Base-by-base conservation (phyloP, 2,113 vertebrate species). In the Phaethon lepturus region DNA sequence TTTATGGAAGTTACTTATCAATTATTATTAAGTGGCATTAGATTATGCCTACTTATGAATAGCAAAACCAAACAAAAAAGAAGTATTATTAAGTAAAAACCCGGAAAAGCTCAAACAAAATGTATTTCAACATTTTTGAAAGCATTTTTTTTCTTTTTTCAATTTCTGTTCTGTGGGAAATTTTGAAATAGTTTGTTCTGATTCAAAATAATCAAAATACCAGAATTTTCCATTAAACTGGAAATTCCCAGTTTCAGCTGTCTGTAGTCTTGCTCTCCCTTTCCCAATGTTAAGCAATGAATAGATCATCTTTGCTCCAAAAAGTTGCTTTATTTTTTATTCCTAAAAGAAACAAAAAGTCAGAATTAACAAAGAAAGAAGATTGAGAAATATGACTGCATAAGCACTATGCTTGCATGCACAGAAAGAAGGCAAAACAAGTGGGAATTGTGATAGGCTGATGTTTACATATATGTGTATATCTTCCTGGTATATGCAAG, bases 181-280 rank as follows among this genome's bases (percentile, higher is more conserved):
- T 97, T 95, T 97, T 92, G 91, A 95, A 97, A 97, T 82, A 82
- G n/a, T 88, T 71, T 93, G 24, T 86, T 86, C 78, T 95, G 82
- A 73, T 92, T 92, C 82, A 88, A 45, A 96, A 90, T 95, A 93
- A 94, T 84, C 77, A 74, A 52, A 92, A 94, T 91, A 88, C 59
- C 86, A 94, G 59, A 81, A 86, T 96, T 96, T 95, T 95, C 94
- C 88, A 92, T 96, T 95, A 74, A 95, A 95, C 93, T 92, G 86
- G 93, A 95, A 88, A 84, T 92, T 94, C 75, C 88, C 91, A 91
- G 88, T 92, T 94, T 88, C 68, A 83, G 59, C 86, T 79, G 49
- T 92, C 78, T 73, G 20, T 84, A 84, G 17, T 50, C 59, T 74
- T 76, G 67, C 62, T 94, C 86, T 93, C 86, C 90, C 38, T 95